Percentiles rank a stretch among this genome's conserved stretches.
Conservation (phyloP, 2,888 invertebrate species). For the Diaphora mendica region DNA sequence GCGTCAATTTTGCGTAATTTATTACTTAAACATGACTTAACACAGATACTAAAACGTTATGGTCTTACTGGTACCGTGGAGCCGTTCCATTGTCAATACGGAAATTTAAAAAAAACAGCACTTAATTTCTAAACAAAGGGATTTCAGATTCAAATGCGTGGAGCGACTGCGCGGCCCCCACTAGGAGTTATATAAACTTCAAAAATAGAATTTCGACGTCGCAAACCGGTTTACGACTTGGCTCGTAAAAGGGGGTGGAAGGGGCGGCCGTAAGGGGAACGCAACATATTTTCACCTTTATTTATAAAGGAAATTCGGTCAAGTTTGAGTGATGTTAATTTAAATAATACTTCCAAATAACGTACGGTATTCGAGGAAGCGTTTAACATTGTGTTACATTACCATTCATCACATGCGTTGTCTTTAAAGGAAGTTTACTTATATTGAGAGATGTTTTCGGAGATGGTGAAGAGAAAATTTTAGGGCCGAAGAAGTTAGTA, state of each 20-base stretch:
- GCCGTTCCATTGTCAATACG: constrained; percentile 33
- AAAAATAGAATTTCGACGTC: constrained; percentile 76
- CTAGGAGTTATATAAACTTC: constrained; percentile 74
- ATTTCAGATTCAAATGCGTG: constrained; percentile 67
- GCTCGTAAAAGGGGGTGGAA: constrained; percentile 71
- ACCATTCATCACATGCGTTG: neutral
- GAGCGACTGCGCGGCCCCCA: constrained; percentile 55
- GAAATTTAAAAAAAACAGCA: constrained; percentile 52
- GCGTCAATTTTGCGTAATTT: constrained; percentile 67
- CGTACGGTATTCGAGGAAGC: constrained; percentile 8
- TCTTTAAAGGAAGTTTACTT: neutral
- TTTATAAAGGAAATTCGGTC: constrained; percentile 66
- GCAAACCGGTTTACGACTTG: constrained; percentile 71
- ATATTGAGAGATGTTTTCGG: constrained; percentile 1
- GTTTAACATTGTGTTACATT: constrained; percentile 10
- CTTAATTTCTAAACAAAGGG: constrained; percentile 60
- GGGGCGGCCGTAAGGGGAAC: constrained; percentile 60
- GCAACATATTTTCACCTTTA: constrained; percentile 73
- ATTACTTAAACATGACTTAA: constrained; percentile 68
- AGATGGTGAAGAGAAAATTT: neutral
- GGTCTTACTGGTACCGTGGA: constrained; percentile 49
- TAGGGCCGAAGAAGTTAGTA: neutral
- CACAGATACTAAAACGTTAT: constrained; percentile 49
- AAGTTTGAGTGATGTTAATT: constrained; percentile 58
- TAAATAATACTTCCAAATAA: constrained; percentile 40